Conservation (phyloP, 1,140 invertebrate species). For the Pseudomyrmex gracilis region DNA sequence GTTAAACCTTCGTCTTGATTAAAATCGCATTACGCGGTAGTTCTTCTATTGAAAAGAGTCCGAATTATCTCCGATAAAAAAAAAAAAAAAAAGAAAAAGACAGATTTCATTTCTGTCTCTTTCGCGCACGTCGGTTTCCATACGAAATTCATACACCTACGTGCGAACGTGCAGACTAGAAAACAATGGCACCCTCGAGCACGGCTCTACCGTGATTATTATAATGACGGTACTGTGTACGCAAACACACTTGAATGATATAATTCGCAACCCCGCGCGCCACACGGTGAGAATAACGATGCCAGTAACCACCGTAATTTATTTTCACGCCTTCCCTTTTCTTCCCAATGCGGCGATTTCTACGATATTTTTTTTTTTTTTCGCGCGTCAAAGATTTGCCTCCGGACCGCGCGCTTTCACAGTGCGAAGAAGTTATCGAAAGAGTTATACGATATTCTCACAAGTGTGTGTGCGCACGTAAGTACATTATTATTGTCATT, state of each 20-base stretch:
- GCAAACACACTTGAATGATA: conserved; percentile 52
- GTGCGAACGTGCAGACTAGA: conserved; percentile 26
- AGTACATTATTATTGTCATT: no score
- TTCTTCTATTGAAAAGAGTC: not conserved
- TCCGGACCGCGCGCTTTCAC: conserved; percentile 48
- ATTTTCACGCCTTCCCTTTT: conserved; percentile 40
- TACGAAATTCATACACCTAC: conserved; percentile 65
- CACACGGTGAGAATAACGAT: conserved; percentile 63
- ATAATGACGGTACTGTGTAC: conserved; percentile 61
- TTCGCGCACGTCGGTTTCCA: conserved; percentile 14
- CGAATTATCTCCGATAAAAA: no score
- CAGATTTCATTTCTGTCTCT: not conserved
- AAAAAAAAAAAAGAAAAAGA: no score
- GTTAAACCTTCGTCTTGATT: conserved; percentile 72
- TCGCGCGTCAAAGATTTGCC: not conserved
- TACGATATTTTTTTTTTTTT: conserved; percentile 54
- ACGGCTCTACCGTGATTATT: conserved; percentile 66
- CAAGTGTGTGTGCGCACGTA: no score
- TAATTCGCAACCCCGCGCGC: conserved; percentile 53
- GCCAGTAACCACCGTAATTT: conserved; percentile 55
- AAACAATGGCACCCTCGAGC: conserved; percentile 63
- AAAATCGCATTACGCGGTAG: conserved; percentile 14
- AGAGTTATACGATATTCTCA: not conserved
- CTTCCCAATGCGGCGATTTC: conserved; percentile 40
- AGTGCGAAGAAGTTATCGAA: conserved; percentile 34